Base-by-base conservation (phyloP, 2,797 vertebrate species). In the Prunella strophiata region DNA sequence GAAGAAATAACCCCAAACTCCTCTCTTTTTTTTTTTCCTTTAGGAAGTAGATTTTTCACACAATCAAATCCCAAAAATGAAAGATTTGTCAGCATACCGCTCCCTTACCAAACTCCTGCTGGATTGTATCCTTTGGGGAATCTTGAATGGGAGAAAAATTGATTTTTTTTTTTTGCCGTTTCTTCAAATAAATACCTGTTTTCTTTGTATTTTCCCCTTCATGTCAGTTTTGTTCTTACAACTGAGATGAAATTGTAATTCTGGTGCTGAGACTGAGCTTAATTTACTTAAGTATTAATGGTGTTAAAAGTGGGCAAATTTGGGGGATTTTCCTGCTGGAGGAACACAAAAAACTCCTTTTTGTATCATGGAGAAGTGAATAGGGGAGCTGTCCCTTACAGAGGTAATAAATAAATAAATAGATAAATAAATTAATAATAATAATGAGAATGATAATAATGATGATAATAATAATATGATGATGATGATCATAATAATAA, bases 11-110 rank as follows among this genome's bases (percentile, higher is more conserved):
- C 36, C 48, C 50, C 29, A 16, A 52, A 13, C 36, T 63, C 14
- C 25, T 94, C 70, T 89, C 30, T 14, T 45, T 96, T 92, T 38
- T 14, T 45, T 96, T 92, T 65, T 32, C 90, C 89, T 84, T 32
- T 95, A 99, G 99, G 98, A 98, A 86, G 99, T 98, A 16, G 98
- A 99, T 97, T 98, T 99, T 90, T 99, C 99, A 34, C 89, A 95
- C 95, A 99, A 99, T 85, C 89, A 93, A 29, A 98, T 99, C 93
- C 89, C 97, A 34, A 94, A 96, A 92, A 99, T 99, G 98, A 95
- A 95, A 78, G 98, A 99, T 96, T 96, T 99, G 89, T 98, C 98
- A 3, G 97, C 96, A 0, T 99, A 98, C 93, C 78, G 93, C 3
- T 98, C 96, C 32, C 98, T 99, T 8, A 97, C 91, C 38, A 98